Evolutionary conservation across 2,113 vertebrate genomes (phyloP).

Genomic region (Loxodonta africana): DNA sequence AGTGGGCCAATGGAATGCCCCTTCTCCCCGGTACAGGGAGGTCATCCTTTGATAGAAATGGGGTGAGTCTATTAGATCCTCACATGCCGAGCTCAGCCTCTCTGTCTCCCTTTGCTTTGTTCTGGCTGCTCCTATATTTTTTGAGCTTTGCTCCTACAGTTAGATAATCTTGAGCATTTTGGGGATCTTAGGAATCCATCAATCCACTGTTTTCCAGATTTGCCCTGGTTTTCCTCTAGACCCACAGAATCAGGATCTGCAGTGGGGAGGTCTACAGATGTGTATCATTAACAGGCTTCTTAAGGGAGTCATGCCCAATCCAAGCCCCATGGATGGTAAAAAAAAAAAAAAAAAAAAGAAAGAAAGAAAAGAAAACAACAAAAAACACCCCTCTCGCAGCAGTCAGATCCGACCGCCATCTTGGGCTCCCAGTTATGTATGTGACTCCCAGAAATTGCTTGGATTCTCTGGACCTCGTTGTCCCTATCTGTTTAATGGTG

Average conservation of each 20-base stretch:
- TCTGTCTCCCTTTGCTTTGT: not conserved
- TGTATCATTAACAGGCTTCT: not conserved
- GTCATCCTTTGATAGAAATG: not conserved
- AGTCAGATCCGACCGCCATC: not conserved
- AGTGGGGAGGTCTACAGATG: not conserved
- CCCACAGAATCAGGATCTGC: not conserved
- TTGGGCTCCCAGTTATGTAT: not conserved
- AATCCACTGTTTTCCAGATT: not conserved
- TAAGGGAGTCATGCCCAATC: not conserved
- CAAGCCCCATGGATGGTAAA: not conserved
- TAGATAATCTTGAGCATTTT: not conserved
- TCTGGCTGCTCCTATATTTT: not conserved
- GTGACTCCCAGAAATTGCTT: not conserved
- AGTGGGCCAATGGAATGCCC: not conserved
- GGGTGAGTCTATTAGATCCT: not conserved
- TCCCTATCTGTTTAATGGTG: constrained; percentile 2
- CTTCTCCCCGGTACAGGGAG: not conserved
- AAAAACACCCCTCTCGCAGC: not conserved
- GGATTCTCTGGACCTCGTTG: not conserved
- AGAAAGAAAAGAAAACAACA: too few relatives aligned
- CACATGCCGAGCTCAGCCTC: not conserved
- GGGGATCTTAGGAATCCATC: not conserved
- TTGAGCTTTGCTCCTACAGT: constrained; percentile 22
- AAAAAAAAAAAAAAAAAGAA: not conserved
- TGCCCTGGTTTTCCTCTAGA: not conserved